Percentiles rank a stretch among this genome's conserved stretches.
Evolutionary conservation across 2,797 vertebrate genomes (phyloP).

Genomic region (Lagorchestes hirsutus): DNA sequence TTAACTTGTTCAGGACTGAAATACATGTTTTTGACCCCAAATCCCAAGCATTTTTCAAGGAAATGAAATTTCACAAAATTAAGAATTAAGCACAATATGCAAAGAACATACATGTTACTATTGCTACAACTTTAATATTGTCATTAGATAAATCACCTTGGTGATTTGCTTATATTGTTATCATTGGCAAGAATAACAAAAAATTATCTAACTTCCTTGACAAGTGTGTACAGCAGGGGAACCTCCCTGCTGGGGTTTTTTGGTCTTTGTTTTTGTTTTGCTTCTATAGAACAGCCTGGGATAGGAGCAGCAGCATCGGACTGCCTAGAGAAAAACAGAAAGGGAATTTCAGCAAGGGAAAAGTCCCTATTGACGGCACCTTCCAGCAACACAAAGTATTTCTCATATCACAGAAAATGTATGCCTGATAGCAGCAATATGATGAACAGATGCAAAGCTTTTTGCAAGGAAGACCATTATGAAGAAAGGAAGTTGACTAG

Average conservation of each 20-base stretch:
- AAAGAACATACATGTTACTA: not conserved
- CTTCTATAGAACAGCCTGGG: not conserved
- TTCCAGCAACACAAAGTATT: not conserved
- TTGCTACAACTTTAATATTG: slow-evolving; percentile 11
- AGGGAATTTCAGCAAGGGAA: not conserved
- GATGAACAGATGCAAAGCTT: not conserved
- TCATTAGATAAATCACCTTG: not conserved
- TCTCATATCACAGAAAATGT: not conserved
- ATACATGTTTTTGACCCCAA: not conserved
- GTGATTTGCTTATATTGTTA: slow-evolving; percentile 18
- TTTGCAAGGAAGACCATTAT: not conserved
- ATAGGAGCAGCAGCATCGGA: not conserved
- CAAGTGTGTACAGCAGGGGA: not conserved
- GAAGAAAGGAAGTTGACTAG: not conserved
- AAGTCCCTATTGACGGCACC: not conserved
- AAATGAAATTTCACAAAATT: not conserved
- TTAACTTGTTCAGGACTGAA: not conserved
- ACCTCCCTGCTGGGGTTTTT: not conserved
- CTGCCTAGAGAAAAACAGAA: not conserved
- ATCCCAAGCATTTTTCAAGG: not conserved
- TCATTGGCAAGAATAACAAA: slow-evolving; percentile 18
- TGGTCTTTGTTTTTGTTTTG: too few relatives aligned
- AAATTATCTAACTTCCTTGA: not conserved
- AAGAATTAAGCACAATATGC: not conserved
- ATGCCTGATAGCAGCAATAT: not conserved